phyloP scores from a whole-genome alignment of 2,888 invertebrate genomes.

The Heliconius charithonia region DNA sequence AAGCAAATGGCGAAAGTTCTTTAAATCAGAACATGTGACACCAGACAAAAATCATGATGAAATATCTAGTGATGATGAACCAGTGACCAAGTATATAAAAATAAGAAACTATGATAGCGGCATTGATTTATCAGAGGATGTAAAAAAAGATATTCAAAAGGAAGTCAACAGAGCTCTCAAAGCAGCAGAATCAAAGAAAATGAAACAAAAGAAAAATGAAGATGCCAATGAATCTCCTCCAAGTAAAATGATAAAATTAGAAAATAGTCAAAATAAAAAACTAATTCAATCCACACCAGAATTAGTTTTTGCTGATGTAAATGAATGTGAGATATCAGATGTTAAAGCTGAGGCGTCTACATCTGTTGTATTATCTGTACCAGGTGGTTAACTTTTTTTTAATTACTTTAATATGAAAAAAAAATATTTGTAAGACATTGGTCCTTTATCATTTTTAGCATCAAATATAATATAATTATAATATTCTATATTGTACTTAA shows the following conservation, averaged over 20 bases:
- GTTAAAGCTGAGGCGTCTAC: conserved; percentile 56
- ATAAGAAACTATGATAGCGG: conserved; percentile 60
- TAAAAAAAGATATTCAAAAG: conserved; percentile 60
- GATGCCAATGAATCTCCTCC: conserved; percentile 16
- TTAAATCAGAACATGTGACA: conserved; percentile 54
- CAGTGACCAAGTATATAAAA: conserved; percentile 68
- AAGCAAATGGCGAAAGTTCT: conserved; percentile 60
- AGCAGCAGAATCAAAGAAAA: conserved; percentile 42
- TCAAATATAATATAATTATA: no score
- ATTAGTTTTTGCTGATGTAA: conserved; percentile 71
- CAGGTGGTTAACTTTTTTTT: conserved; percentile 3
- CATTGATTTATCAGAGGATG: conserved; percentile 64
- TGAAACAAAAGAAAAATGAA: conserved; percentile 7
- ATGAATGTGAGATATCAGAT: conserved; percentile 56
- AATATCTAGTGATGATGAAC: conserved; percentile 69
- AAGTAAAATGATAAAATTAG: conserved; percentile 43
- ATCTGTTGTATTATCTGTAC: neutral
- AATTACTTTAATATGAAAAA: no score
- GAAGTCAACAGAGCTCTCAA: conserved; percentile 63
- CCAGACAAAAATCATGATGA: conserved; percentile 48
- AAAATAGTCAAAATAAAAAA: conserved; percentile 31
- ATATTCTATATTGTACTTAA: no score
- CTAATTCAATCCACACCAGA: conserved; percentile 52
- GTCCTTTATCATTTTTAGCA: no score
- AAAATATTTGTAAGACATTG: no score